These are phyloP conservation scores for Actinemys pallida DNA, from an alignment of 2,113 vertebrate species.

Conservation along the genomic window DNA sequence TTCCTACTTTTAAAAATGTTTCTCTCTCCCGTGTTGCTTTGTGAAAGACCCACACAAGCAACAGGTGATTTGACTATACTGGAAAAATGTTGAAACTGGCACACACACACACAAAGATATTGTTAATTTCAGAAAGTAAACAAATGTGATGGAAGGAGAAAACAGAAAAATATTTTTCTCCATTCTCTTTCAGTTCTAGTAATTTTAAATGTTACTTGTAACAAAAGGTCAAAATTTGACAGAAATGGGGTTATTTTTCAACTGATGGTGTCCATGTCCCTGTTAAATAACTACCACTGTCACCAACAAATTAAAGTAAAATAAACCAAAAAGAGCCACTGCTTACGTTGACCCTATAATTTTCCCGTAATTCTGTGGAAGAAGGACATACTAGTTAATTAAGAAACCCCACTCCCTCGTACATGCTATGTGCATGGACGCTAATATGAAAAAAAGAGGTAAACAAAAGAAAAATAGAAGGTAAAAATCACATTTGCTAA, in stretches of 20 bases:
- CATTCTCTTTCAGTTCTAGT: not conserved
- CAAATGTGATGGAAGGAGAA: not conserved
- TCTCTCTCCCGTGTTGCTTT: rapidly evolving
- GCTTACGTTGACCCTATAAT: not conserved
- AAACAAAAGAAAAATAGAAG: not conserved
- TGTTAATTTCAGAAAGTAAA: not conserved
- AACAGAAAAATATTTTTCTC: rapidly evolving
- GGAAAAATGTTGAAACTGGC: rapidly evolving
- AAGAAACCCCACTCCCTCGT: not conserved
- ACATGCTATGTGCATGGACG: not conserved
- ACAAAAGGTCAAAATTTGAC: not conserved
- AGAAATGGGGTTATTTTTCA: not conserved
- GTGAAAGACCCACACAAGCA: not conserved
- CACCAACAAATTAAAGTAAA: rapidly evolving
- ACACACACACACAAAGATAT: rapidly evolving
- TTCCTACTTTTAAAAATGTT: not conserved
- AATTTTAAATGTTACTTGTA: not conserved
- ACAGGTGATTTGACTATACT: not conserved
- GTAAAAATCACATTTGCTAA: rapidly evolving
- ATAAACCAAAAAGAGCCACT: not conserved
- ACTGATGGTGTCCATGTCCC: not conserved
- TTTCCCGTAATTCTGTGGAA: not conserved
- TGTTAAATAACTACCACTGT: not conserved
- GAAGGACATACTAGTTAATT: not conserved
- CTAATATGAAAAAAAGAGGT: not conserved